Base-by-base conservation (phyloP, 1,140 invertebrate species). In the Lordiphosa stackelbergi region DNA sequence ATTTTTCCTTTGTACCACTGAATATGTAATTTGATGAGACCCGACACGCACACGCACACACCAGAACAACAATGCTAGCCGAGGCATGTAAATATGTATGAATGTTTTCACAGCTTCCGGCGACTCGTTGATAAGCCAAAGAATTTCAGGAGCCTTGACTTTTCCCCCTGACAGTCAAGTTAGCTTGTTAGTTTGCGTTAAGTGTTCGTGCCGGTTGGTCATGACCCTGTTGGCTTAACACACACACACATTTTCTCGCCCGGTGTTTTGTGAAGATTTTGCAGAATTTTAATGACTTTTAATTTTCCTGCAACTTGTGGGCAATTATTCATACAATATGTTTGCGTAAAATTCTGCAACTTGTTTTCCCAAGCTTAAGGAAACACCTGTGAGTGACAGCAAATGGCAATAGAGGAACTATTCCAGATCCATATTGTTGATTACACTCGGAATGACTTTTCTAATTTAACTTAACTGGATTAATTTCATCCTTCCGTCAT, bases 21-120 rank as follows among this genome's bases (percentile, higher is more conserved):
- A 79, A 75, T 79, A 69, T 56, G 56, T 81, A 81, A 79, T 79
- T 69, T 81, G 71, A 79, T 79, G 77, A 75, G 66, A 46, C 54
- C 43, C 48, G 69, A 43, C 73, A 63, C 68, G 64, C 37, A 38
- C 37, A 37, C 36, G 9, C 36, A 22, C 31, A 52, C 43, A 66
- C 75, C 73, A 74, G 60, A 59, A 5, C 47, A 62, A 34, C 54
- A 65, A 43, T 54, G 62, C 28, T 68, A 46, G 58, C n/a, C 75
- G 49, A 55, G 63, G 62, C 75, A 73, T 79, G 74, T 70, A 79
- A 79, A 79, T 79, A 74, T 81, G 74, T 75, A 75, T 81, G 74
- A 81, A 69, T 64, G 71, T 58, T 81, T 69, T 73, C 71, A 71
- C 71, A 79, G 74, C 74, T 79, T 81, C 75, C 74, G 74, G 74